Conservation (phyloP, 2,797 vertebrate genomes). For the Pipistrellus pipistrellus region DNA sequence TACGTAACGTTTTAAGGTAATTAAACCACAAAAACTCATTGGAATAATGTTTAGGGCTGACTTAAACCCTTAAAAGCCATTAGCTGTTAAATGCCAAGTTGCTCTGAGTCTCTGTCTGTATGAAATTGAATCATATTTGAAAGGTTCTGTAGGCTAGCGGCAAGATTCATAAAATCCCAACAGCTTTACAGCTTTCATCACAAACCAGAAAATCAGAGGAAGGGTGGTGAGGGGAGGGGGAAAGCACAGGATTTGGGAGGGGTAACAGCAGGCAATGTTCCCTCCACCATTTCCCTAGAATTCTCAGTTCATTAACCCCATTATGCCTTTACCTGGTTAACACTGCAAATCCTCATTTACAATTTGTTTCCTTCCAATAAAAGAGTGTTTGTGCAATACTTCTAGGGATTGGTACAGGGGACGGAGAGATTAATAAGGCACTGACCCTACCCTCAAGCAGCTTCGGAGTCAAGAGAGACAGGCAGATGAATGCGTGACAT, state of each 20-base stretch:
- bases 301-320: neutral
- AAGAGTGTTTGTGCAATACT: neutral
- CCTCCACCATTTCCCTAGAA: neutral
- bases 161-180: constrained; percentile 76
- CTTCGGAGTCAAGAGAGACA: neutral
- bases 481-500: neutral
- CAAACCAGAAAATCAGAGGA: constrained; percentile 60
- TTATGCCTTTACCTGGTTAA: neutral
- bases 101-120: constrained; percentile 75
- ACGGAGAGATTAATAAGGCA: neutral
- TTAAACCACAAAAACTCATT: constrained; percentile 82
- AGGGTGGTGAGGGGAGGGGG: neutral
- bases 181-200: constrained; percentile 73
- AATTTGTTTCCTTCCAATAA: neutral
- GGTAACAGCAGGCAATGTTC: neutral
- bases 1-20: constrained; percentile 83
- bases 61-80: constrained; percentile 84
- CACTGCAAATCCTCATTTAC: neutral
- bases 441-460: neutral
- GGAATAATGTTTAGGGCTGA: constrained; percentile 83
- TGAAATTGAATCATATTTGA: constrained; percentile 82
- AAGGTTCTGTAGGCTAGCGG: constrained; percentile 73
- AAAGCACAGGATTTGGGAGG: neutral
- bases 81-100: constrained; percentile 84
- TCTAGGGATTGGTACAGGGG: rapidly evolving